phyloP scores from a whole-genome alignment of 1,140 invertebrate species.

The Zaprionus camerounensis region DNA sequence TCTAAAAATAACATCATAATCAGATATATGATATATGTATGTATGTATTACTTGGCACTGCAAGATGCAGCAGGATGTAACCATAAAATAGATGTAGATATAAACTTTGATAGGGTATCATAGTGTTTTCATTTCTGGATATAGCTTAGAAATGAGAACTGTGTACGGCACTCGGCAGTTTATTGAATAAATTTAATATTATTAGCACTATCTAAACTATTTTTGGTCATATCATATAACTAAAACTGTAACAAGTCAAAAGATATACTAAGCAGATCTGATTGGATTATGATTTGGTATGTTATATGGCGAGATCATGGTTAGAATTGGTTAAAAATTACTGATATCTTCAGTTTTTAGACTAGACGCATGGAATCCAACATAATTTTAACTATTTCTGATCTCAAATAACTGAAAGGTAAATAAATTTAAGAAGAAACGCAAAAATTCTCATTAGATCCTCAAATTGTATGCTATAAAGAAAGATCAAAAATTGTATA shows the following conservation, averaged over 20 bases:
- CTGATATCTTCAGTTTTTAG: no score
- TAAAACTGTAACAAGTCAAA: no score
- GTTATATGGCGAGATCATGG: no score
- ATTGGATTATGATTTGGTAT: no score
- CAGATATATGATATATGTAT: slow-evolving; percentile 2
- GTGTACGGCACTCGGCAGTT: no score
- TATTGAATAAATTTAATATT: no score
- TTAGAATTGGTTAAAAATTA: no score
- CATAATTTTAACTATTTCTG: no score
- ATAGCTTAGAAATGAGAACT: background rate
- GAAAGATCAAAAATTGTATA: background rate
- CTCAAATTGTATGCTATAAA: background rate
- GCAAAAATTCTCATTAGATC: background rate
- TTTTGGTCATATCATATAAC: background rate
- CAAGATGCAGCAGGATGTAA: background rate
- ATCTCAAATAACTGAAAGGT: no score
- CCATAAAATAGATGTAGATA: background rate
- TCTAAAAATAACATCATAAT: background rate
- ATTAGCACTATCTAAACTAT: background rate
- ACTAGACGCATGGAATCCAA: no score
- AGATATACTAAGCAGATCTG: no score
- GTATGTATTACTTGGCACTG: background rate
- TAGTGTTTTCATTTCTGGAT: background rate
- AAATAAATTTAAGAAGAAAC: no score
- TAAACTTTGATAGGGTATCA: background rate